Evolutionary conservation across 2,113 vertebrate genomes (phyloP).

Genomic region (Calonectris borealis): DNA sequence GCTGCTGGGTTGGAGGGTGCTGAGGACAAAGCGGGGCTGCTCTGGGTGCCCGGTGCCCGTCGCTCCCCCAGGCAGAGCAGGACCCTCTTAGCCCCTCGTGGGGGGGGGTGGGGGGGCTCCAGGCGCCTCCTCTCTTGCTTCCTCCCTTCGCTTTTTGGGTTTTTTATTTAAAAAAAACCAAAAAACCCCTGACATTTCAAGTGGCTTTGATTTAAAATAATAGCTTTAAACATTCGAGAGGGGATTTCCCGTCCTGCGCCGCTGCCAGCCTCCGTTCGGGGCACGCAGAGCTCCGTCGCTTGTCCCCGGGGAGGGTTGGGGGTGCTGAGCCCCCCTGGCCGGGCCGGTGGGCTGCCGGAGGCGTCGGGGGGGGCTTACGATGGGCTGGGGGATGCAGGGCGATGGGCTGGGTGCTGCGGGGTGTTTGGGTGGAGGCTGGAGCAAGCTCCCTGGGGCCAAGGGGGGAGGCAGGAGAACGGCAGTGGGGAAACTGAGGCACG

Average conservation of each 20-base stretch:
- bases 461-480: neutral
- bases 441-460: neutral
- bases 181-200: neutral
- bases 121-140: neutral
- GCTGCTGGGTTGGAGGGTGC: neutral
- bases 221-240: neutral
- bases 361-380: accelerated
- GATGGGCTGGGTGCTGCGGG: neutral
- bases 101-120: neutral
- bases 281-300: neutral
- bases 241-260: neutral
- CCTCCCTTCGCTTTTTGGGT: neutral
- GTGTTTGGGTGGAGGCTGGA: neutral
- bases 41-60: neutral
- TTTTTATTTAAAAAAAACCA: neutral
- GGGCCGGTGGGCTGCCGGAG: neutral
- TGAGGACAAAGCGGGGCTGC: neutral
- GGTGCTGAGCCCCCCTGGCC: neutral
- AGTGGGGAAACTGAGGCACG: neutral
- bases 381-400: neutral
- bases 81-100: neutral
- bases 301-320: neutral
- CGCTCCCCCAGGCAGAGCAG: neutral
- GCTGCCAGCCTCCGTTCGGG: accelerated
- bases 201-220: neutral